Evolutionary conservation across 2,113 vertebrate genomes (phyloP), one percentile per base, ranked within the genome.

Genomic region (Corythaeola cristata): DNA sequence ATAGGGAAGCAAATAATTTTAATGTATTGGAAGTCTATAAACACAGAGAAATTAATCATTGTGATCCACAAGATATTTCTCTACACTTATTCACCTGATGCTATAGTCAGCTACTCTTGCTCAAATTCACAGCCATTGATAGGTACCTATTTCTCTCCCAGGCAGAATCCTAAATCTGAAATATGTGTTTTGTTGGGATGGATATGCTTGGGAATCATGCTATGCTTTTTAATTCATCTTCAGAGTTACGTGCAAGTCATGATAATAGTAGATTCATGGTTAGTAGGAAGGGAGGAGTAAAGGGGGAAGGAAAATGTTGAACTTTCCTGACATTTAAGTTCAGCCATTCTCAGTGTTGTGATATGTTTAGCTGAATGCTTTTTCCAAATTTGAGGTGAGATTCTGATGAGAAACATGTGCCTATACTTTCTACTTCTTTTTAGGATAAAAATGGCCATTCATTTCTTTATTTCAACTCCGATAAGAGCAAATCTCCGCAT

Each of bases 131-230:
- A 92, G 79, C 90, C 55, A 23, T 53, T 56, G 72, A 92, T 74
- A 90, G 83, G 44, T 81, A 89, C 35, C 64, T 78, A 89, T 96
- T 96, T 89, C 58, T 94, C 50, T 88, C 49, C 64, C 33, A 78
- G 88, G 63, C 82, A 90, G 82, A 67, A 77, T 59, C 55, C 83
- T 93, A 94, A 94, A 94, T 74, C 63, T 93, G 85, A 95, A 94
- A 92, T 86, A 86, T 53, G 37, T 62, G 78, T 81, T 86, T 91
- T 77, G 47, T 82, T 74, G 88, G 63, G 74, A 73, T 77, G 50
- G 63, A 86, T 96, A 83, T 92, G 67, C 83, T 90, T 90, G 73
- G 79, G 62, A 92, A 84, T 86, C 63, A 47, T 55, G 85, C n/a
- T 67, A 49, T 17, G 39, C 27, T 77, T 86, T 93, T 87, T 28